Evolutionary conservation across 2,888 invertebrate species (phyloP).

Genomic region (Subacronicta megacephala): DNA sequence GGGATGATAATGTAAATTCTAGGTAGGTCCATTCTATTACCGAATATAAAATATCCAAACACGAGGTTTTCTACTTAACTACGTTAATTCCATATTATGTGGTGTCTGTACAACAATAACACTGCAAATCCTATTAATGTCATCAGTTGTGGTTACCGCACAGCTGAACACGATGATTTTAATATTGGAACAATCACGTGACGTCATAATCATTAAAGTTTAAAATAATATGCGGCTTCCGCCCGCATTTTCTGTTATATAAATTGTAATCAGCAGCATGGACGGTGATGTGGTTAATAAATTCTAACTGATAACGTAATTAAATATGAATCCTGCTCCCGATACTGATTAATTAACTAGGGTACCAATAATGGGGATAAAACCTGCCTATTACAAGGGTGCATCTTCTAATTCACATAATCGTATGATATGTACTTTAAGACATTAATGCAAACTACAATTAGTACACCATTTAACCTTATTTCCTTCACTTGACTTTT

Average conservation of each 20-base stretch:
- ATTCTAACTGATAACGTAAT: constrained; percentile 26
- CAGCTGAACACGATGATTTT: constrained; percentile 14
- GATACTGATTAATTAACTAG: not conserved
- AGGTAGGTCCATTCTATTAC: no score
- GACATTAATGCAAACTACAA: no score
- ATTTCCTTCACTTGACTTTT: no score
- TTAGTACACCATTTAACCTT: no score
- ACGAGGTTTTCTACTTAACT: no score
- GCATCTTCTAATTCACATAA: no score
- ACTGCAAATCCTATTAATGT: not conserved
- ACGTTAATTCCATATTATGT: no score
- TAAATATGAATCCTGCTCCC: not conserved
- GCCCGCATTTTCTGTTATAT: constrained; percentile 31
- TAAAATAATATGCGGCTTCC: constrained; percentile 23
- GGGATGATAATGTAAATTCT: no score
- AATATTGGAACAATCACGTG: constrained; percentile 11
- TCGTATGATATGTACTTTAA: no score
- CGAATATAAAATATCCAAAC: no score
- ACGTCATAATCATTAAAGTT: constrained; percentile 22
- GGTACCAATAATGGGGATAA: not conserved
- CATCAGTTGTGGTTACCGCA: constrained; percentile 22
- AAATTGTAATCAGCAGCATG: constrained; percentile 8
- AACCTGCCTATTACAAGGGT: no score
- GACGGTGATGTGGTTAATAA: constrained; percentile 20
- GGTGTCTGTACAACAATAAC: not conserved